Base-by-base conservation (phyloP, 2,113 vertebrate species). In the Corynorhinus townsendii region DNA sequence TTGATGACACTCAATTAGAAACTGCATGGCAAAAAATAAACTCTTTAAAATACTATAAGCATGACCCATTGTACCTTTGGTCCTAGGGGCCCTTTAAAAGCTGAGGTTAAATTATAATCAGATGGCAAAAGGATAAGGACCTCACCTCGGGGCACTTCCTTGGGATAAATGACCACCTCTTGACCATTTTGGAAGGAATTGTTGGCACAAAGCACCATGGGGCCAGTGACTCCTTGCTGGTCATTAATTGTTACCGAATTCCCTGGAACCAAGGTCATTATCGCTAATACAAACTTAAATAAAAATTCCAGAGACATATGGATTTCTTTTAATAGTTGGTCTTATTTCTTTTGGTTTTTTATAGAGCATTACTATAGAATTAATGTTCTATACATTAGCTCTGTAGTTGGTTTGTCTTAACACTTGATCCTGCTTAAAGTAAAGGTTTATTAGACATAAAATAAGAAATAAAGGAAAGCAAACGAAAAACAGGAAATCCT, bases 61-160 rank as follows among this genome's bases (percentile, higher is more conserved):
- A 79, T 19, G 79, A 93, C 56, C 56, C 81, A 86, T 79, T 93
- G 88, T 54, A 71, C 95, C 89, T 94, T 82, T 93, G 80, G 33
- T 96, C 93, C 82, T 87, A 59, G 20, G 79, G 96, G 97, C 96
- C 97, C 97, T 98, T 98, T 98, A 97, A 98, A 98, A 98, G 97
- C 93, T 95, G 95, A 97, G 95, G 98, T 98, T 98, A 98, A 98
- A 98, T 98, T 98, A 97, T 98, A 98, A 98, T 98, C 97, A 97
- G 97, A 98, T 98, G 98, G 98, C 97, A 97, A 95, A 97, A 97
- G 96, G 98, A 97, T 98, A 98, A 98, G 97, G 98, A 97, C 97
- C 97, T 98, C 85, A 91, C 97, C 97, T 97, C 85, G 80, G 97
- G 98, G 97, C 97, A 98, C 98, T 98, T 98, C 96, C 97, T 97